Evolutionary conservation across 2,113 vertebrate species (phyloP).

Genomic region (Bufo gargarizans): DNA sequence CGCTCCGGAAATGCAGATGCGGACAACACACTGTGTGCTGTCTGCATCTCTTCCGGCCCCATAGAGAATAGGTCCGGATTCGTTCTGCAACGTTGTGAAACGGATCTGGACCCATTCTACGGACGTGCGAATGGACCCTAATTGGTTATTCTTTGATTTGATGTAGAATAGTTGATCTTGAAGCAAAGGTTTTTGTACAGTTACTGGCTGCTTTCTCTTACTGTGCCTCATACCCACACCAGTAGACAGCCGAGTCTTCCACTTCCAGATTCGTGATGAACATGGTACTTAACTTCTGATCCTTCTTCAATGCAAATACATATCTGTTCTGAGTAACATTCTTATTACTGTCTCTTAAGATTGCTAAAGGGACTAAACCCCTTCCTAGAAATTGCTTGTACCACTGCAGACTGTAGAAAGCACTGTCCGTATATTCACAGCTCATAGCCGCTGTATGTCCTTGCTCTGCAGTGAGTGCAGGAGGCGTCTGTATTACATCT

Average conservation of each 20-base stretch:
- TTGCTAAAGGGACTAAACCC: neutral
- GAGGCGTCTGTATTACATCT: neutral
- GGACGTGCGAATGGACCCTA: no score
- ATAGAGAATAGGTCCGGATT: no score
- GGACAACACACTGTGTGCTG: no score
- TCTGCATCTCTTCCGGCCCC: no score
- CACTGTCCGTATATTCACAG: conserved; percentile 25
- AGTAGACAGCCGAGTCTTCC: neutral
- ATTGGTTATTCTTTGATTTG: no score
- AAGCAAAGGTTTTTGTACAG: conserved; percentile 19
- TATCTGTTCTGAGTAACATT: neutral
- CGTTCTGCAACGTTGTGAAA: no score
- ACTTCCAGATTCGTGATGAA: neutral
- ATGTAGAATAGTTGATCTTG: neutral
- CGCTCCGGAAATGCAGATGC: no score
- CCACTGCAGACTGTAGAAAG: conserved; percentile 37
- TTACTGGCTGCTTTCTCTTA: neutral
- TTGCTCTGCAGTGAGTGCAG: neutral
- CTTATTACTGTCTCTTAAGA: neutral
- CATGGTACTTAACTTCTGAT: conserved; percentile 21
- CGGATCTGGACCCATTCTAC: no score
- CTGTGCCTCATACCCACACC: conserved; percentile 48
- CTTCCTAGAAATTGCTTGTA: conserved; percentile 31
- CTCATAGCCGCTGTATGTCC: neutral
- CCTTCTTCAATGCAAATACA: conserved; percentile 16